A percentile compares a stretch with the other conserved stretches of the same genome.
These are phyloP conservation scores for Leptopilina drosophilae DNA, from an alignment of 2,888 invertebrate species.

Conservation along the genomic window DNA sequence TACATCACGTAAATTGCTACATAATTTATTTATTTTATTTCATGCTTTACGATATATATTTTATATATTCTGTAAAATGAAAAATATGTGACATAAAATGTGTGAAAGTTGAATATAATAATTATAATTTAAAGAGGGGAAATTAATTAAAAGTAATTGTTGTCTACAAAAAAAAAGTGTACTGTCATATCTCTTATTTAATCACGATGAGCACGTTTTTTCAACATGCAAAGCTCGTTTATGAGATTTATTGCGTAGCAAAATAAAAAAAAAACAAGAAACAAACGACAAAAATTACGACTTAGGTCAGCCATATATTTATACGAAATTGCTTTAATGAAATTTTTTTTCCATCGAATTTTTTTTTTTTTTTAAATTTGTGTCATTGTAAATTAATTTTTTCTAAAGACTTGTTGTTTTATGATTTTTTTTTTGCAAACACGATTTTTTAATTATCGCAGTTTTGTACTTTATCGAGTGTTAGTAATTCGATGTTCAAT, in stretches of 20 bases:
- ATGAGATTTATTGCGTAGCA: constrained; percentile 1
- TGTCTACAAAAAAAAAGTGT: too few relatives aligned
- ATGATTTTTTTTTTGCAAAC: not conserved
- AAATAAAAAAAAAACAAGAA: not conserved
- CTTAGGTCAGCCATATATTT: not conserved
- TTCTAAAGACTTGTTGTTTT: not conserved
- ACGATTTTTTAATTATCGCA: not conserved
- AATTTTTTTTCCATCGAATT: not conserved
- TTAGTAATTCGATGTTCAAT: not conserved
- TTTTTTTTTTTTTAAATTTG: not conserved
- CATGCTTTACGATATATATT: too few relatives aligned
- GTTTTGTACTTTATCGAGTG: not conserved
- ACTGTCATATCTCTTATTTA: not conserved
- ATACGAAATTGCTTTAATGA: not conserved
- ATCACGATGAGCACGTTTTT: not conserved
- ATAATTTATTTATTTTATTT: too few relatives aligned
- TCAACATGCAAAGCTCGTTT: not conserved
- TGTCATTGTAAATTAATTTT: not conserved
- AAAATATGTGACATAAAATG: too few relatives aligned
- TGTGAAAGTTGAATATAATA: too few relatives aligned
- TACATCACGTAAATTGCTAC: too few relatives aligned
- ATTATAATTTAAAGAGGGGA: too few relatives aligned
- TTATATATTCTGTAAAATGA: too few relatives aligned
- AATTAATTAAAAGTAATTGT: too few relatives aligned
- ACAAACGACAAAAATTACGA: not conserved